Evolutionary conservation across 2,888 invertebrate species (phyloP).

Genomic region (Ophion ellenae): DNA sequence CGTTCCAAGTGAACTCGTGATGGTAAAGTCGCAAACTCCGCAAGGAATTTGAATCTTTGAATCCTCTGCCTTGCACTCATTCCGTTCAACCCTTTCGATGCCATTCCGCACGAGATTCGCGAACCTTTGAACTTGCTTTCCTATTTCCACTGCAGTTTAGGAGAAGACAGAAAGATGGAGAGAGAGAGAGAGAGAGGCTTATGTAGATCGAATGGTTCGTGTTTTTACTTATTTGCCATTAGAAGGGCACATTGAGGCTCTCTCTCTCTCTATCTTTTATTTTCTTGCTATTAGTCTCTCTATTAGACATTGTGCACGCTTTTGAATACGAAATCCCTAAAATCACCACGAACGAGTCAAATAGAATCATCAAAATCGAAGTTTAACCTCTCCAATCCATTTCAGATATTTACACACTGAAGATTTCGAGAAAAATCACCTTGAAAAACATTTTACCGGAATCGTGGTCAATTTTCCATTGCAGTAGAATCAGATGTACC

Average conservation of each 20-base stretch:
- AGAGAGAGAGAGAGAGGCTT: neutral
- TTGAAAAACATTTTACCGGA: too few relatives aligned
- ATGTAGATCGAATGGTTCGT: neutral
- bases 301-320: too few relatives aligned
- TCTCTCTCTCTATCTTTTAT: neutral
- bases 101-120: slow-evolving; percentile 32
- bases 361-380: too few relatives aligned
- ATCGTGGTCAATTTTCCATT: too few relatives aligned
- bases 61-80: slow-evolving; percentile 19
- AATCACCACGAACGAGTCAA: too few relatives aligned
- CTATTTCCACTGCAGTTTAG: slow-evolving; percentile 33
- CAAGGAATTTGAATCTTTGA: slow-evolving; percentile 49
- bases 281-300: too few relatives aligned
- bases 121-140: slow-evolving; percentile 41
- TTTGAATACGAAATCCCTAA: too few relatives aligned
- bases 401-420: too few relatives aligned
- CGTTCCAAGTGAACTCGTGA: slow-evolving; percentile 46
- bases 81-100: slow-evolving; percentile 1
- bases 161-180: neutral
- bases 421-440: too few relatives aligned
- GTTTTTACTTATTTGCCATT: neutral
- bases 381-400: too few relatives aligned
- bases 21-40: slow-evolving; percentile 24
- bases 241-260: neutral
- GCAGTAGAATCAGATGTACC: too few relatives aligned